Base-by-base conservation (phyloP, 1,140 invertebrate species). In the Schlechtendalia chinensis region DNA sequence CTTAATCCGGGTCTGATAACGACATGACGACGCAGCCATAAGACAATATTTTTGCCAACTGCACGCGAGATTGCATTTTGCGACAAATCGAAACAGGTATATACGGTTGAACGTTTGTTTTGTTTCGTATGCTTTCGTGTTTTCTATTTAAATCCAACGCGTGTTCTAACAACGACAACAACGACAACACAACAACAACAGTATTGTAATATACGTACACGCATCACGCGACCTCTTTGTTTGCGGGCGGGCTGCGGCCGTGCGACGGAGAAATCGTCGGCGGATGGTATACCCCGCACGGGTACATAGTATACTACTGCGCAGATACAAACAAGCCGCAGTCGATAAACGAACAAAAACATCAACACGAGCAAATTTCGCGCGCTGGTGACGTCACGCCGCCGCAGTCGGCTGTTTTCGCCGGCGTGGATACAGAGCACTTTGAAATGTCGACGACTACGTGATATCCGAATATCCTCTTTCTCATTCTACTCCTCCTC, bases 291-390 rank as follows among this genome's bases (percentile, higher is more conserved):
- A n/a, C n/a, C n/a, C 19, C n/a, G 54, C 14, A 29, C 59, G 24
- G 59, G 59, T 61, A 61, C 53, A 54, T n/a, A 54, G 19, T 19
- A 19, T 54, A 67, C 22, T 50, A 69, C 45, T 69, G 67, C 67
- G 67, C 67, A 69, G 45, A 50, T 69, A 69, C 67, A 69, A 69
- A 69, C 67, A 69, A 69, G 12, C 39, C 14, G 65, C 65, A 14
- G 39, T 24, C 39, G n/a, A 69, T 67, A 67, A 22, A 67, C 14
- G 39, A 69, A 69, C 54, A 24, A 79, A 65, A 65, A 81, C 22
- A 54, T 65, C 32, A 32, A 32, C 45, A 54, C 27, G 24, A 16
- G 1, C 5, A 81, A 61, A 32, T 67, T 71, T 63, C 29, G 22
- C 39, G 79, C 14, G 39, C 19, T 22, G 14, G 19, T 67, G 63